These are phyloP conservation scores for Hydrotaea cyrtoneurina DNA, from an alignment of 2,888 invertebrate genomes.

Conservation along the genomic window DNA sequence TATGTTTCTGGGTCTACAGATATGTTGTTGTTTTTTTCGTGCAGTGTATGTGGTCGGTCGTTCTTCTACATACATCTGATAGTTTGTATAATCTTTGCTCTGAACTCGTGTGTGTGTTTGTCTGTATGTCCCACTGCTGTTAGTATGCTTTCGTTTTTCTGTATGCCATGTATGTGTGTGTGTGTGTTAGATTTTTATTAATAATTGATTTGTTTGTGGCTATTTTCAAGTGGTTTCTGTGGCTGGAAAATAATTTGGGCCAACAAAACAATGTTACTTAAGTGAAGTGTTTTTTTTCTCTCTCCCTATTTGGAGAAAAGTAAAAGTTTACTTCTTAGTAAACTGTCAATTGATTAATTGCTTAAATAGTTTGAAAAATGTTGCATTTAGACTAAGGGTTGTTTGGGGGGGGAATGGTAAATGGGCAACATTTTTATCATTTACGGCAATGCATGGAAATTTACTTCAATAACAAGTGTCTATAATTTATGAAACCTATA, in stretches of 20 bases:
- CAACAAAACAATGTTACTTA: slow-evolving; percentile 7
- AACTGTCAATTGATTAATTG: slow-evolving; percentile 63
- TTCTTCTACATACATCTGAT: background rate
- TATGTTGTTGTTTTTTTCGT: background rate
- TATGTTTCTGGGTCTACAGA: slow-evolving; percentile 26
- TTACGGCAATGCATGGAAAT: background rate
- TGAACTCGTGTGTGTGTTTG: too few relatives aligned
- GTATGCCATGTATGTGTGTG: background rate
- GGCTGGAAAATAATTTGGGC: slow-evolving; percentile 34
- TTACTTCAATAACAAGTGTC: background rate
- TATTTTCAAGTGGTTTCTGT: slow-evolving; percentile 60
- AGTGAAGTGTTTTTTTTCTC: background rate
- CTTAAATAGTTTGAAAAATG: slow-evolving; percentile 55
- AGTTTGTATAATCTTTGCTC: background rate
- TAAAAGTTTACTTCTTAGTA: slow-evolving; percentile 59
- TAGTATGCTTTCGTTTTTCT: background rate
- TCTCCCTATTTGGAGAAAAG: slow-evolving; percentile 13
- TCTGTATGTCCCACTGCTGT: background rate
- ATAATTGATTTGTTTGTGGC: slow-evolving; percentile 65
- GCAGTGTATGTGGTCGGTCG: background rate
- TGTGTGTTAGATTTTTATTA: slow-evolving; percentile 46
- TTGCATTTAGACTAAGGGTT: slow-evolving; percentile 24
- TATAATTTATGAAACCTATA: too few relatives aligned
- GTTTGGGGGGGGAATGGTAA: background rate
- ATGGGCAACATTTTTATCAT: background rate